Evolutionary conservation across 2,888 invertebrate species (phyloP), one percentile per base, ranked within the genome.

Genomic region (Tuta absoluta): DNA sequence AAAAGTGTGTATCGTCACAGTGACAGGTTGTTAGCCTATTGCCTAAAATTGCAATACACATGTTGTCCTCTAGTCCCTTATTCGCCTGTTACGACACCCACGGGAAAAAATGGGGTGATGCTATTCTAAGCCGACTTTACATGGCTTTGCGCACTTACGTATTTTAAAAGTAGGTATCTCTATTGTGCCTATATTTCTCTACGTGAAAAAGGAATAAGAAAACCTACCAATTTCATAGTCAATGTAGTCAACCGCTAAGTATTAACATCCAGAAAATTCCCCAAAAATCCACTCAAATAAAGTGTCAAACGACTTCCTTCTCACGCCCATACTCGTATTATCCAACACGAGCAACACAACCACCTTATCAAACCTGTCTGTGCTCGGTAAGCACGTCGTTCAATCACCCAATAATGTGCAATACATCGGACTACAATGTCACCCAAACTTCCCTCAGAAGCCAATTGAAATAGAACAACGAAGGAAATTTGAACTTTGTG

Each of bases 321-420:
- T 73, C 66, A 67, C 69, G 71, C 72, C 74, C 75, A 73, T 77
- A 77, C 79, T 78, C 33, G 33, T 33, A 33, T 33, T 33, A 33
- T 33, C 33, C 33, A 33, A 3, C 10, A 33, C 33, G 81, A 81
- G 79, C 67, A 75, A 78, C 81, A 80, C 81, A 75, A 84, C 86
- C 78, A 81, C 84, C 86, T 90, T 90, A 89, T 89, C 89, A 88
- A 86, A 85, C 77, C 86, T 87, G 89, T 88, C 88, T 72, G 80
- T 77, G 80, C 77, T 80, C 80, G 80, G 80, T 85, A 86, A 89
- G 88, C 85, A 84, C 79, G 79, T 81, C 85, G 87, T 89, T 91
- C 89, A 91, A 91, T 91, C 90, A 91, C 88, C 86, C 88, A 91
- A 91, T 91, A 91, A 91, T 90, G 90, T 87, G 88, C 89, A 89